These are phyloP conservation scores for Phalanger gymnotis DNA, from an alignment of 2,797 vertebrate species.

Conservation along the genomic window DNA sequence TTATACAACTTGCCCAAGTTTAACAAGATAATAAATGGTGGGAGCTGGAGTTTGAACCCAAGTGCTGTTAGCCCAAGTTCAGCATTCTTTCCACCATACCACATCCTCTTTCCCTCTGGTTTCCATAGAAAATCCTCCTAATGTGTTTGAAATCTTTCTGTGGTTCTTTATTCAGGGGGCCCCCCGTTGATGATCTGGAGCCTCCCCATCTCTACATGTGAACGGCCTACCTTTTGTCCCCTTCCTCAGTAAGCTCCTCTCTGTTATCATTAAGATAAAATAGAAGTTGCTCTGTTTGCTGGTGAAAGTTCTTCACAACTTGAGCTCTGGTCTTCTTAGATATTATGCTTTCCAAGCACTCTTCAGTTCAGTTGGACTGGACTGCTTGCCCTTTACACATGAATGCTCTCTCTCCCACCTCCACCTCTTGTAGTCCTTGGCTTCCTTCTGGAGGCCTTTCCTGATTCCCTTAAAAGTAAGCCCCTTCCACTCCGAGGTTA, in stretches of 20 bases:
- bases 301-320: background rate
- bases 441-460: slow-evolving; percentile 37
- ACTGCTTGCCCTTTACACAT: background rate
- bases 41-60: background rate
- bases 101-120: background rate
- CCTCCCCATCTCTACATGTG: background rate
- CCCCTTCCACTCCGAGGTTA: background rate
- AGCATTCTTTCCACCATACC: background rate
- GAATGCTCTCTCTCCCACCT: background rate
- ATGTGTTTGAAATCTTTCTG: background rate
- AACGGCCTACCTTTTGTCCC: background rate
- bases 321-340: background rate
- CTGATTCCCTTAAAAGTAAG: background rate
- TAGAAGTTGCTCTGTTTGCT: background rate
- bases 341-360: background rate
- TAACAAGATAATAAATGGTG: background rate
- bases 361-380: background rate
- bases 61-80: background rate
- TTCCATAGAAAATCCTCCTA: background rate
- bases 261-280: background rate
- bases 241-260: background rate
- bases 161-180: background rate
- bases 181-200: background rate
- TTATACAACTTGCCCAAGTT: background rate
- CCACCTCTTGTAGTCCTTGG: slow-evolving; percentile 62